Conservation (phyloP, 1,140 invertebrate genomes). For the Sitophilus oryzae region DNA sequence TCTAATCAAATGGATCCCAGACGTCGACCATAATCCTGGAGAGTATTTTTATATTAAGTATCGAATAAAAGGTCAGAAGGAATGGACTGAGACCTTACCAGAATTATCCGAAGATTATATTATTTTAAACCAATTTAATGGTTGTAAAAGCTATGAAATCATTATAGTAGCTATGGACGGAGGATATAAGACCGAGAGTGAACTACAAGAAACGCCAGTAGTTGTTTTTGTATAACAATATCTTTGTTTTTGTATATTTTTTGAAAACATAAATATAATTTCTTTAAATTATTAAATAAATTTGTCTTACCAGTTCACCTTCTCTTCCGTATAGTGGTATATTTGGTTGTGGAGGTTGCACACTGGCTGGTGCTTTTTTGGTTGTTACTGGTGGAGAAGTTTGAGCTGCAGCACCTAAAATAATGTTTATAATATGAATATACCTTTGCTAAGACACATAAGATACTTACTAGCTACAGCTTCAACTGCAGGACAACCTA, state of each 20-base stretch:
- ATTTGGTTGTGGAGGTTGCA: neutral
- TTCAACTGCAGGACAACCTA: slow-evolving; percentile 40
- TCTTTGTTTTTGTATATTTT: neutral
- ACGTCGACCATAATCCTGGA: slow-evolving; percentile 64
- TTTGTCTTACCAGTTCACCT: slow-evolving; percentile 26
- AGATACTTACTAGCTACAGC: slow-evolving; percentile 3
- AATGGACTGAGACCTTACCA: slow-evolving; percentile 54
- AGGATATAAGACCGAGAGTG: slow-evolving; percentile 65
- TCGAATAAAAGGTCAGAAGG: slow-evolving; percentile 60
- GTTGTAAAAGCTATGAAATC: slow-evolving; percentile 82
- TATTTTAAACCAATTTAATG: slow-evolving; percentile 65
- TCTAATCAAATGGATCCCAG: slow-evolving; percentile 75
- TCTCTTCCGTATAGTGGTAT: slow-evolving; percentile 17
- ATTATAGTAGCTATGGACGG: slow-evolving; percentile 90
- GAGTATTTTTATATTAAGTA: slow-evolving; percentile 91
- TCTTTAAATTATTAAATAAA: too few species aligned
- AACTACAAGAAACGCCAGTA: slow-evolving; percentile 38
- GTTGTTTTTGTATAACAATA: slow-evolving; percentile 20
- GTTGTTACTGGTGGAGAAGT: neutral
- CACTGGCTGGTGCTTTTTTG: neutral
- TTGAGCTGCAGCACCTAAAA: neutral
- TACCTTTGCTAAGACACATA: too few species aligned
- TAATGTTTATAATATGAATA: neutral
- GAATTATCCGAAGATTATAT: slow-evolving; percentile 62
- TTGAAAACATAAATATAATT: neutral